Conservation (phyloP, 2,797 vertebrate species). For the Characodon lateralis region DNA sequence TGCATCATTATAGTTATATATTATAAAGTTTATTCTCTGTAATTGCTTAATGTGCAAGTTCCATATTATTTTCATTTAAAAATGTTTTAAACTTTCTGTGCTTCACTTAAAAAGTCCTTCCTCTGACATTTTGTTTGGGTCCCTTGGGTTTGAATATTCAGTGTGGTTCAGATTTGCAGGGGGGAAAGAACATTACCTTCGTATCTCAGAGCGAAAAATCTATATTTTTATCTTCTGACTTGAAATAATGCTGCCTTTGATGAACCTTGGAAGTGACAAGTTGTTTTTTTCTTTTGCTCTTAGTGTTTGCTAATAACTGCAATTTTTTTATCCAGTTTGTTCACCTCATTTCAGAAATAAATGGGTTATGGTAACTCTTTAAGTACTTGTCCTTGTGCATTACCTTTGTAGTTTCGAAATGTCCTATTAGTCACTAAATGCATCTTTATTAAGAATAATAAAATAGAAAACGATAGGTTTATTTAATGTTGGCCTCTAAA, state of each 20-base stretch:
- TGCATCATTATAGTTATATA: background rate
- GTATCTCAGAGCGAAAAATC: background rate
- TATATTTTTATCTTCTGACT: background rate
- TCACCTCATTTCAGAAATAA: background rate
- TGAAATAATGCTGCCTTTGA: too few species aligned
- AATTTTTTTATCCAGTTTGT: background rate
- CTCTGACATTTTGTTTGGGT: background rate
- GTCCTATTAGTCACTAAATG: too few species aligned
- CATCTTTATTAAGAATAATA: background rate
- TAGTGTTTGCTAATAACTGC: background rate
- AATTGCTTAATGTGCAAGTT: too few species aligned
- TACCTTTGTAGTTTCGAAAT: background rate
- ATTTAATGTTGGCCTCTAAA: background rate
- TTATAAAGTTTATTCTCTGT: too few species aligned
- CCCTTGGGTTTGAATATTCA: background rate
- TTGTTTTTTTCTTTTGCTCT: background rate
- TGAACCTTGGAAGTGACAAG: background rate
- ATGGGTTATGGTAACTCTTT: background rate
- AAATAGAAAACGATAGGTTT: background rate
- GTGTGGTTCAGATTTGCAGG: background rate
- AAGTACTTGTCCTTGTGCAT: too few species aligned
- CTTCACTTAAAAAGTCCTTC: background rate
- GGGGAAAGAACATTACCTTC: background rate
- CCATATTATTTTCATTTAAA: too few species aligned
- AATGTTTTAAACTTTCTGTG: background rate